Percentiles rank a stretch among this genome's conserved stretches.
phyloP scores from a whole-genome alignment of 2,888 invertebrate species.

The Molanna angustata region DNA sequence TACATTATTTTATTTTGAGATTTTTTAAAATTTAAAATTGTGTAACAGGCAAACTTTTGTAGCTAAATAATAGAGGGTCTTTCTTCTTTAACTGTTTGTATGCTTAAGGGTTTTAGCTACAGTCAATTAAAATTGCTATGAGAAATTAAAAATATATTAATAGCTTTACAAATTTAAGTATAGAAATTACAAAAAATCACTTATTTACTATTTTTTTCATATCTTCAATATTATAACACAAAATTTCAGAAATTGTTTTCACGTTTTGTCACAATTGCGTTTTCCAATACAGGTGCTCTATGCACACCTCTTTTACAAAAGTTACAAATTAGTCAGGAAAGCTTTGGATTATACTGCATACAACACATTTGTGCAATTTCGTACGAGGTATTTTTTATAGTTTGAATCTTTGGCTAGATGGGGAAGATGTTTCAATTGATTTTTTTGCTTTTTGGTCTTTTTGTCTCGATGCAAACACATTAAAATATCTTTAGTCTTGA shows the following conservation, averaged over 20 bases:
- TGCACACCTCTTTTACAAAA: background rate
- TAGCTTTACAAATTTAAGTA: slow-evolving; percentile 3
- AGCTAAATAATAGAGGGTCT: no score
- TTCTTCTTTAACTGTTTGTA: no score
- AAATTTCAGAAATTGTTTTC: background rate
- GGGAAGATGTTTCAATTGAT: slow-evolving; percentile 1
- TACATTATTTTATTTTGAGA: no score
- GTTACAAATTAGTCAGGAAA: background rate
- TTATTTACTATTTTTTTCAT: slow-evolving; percentile 1
- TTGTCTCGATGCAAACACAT: no score
- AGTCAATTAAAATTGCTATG: background rate
- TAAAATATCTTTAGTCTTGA: no score
- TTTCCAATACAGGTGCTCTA: slow-evolving; percentile 1
- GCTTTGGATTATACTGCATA: slow-evolving; percentile 3
- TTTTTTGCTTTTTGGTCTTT: no score
- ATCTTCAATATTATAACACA: background rate
- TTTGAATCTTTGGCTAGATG: slow-evolving; percentile 1
- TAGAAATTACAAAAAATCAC: background rate
- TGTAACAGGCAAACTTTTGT: no score
- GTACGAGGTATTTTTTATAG: background rate
- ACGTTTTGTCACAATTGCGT: background rate
- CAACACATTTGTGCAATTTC: slow-evolving; percentile 2
- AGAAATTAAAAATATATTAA: slow-evolving; percentile 3
- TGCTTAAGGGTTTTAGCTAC: no score
- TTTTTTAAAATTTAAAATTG: no score